phyloP scores from a whole-genome alignment of 2,113 vertebrate genomes.

The Archilochus colubris region DNA sequence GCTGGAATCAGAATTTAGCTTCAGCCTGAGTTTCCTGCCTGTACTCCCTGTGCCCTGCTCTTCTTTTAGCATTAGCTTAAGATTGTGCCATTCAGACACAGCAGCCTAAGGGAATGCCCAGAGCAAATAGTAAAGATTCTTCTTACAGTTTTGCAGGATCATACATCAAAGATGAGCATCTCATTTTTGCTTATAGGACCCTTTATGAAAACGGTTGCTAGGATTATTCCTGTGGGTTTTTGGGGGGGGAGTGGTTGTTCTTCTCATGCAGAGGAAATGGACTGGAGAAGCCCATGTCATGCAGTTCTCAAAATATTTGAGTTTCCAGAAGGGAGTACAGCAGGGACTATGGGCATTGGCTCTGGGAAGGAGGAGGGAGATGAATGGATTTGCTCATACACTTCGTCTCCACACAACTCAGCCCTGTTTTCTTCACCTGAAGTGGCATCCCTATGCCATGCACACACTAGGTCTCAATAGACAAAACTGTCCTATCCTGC shows the following conservation, averaged over 20 bases:
- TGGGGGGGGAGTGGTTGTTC: neutral
- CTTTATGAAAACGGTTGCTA: neutral
- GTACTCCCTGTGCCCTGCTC: neutral
- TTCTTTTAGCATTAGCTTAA: neutral
- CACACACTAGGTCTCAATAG: neutral
- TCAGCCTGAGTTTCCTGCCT: neutral
- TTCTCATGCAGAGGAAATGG: neutral
- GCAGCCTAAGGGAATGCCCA: constrained; percentile 16
- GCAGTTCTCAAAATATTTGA: neutral
- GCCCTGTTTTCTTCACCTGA: neutral
- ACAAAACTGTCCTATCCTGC: neutral
- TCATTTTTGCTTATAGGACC: neutral
- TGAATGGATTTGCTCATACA: neutral
- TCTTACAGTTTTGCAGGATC: neutral
- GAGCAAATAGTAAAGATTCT: neutral
- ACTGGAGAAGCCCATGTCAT: neutral
- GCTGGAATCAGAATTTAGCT: neutral
- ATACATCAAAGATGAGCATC: neutral
- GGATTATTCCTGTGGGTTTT: neutral
- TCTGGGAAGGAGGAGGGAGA: neutral
- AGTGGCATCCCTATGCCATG: neutral
- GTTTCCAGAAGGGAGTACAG: neutral
- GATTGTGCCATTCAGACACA: neutral
- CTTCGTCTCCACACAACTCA: neutral
- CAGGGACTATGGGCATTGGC: neutral